Evolutionary conservation across 2,888 invertebrate species (phyloP).

Genomic region (Willowsia nigromaculata): DNA sequence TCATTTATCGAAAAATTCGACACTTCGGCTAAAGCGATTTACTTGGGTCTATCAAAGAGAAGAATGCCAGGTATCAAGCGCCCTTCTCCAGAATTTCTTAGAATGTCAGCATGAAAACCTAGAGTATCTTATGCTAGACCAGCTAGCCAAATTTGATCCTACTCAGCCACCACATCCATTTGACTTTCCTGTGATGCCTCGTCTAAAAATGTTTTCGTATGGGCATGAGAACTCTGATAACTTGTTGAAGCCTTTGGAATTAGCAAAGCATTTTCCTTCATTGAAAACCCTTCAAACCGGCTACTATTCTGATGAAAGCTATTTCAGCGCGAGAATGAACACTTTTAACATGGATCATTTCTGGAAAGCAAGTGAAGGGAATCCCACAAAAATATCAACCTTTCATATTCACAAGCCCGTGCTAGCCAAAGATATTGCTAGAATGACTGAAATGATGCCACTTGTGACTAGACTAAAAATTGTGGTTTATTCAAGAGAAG

Average conservation of each 20-base stretch:
- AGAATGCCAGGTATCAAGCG: slow-evolving; percentile 16
- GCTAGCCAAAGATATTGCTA: slow-evolving; percentile 50
- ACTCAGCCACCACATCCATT: slow-evolving; percentile 19
- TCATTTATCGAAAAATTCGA: slow-evolving; percentile 14
- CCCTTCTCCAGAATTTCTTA: slow-evolving; percentile 38
- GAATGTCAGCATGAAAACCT: slow-evolving; percentile 9
- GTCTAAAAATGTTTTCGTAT: slow-evolving; percentile 43
- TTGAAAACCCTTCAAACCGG: slow-evolving; percentile 53
- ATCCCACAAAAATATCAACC: slow-evolving; percentile 29
- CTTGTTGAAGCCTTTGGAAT: background rate
- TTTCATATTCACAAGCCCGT: slow-evolving; percentile 62
- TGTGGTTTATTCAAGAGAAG: slow-evolving; percentile 53
- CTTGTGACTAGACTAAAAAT: slow-evolving; percentile 46
- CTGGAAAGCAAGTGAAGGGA: background rate
- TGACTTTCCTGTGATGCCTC: slow-evolving; percentile 45
- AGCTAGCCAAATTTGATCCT: slow-evolving; percentile 38
- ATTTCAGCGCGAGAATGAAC: slow-evolving; percentile 56
- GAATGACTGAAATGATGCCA: slow-evolving; percentile 44
- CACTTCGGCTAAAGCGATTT: slow-evolving; percentile 9
- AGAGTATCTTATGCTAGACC: slow-evolving; percentile 52
- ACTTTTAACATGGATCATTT: slow-evolving; percentile 54
- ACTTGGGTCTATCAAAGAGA: slow-evolving; percentile 59
- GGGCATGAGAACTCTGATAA: slow-evolving; percentile 37
- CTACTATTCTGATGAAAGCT: slow-evolving; percentile 57
- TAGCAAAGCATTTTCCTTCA: slow-evolving; percentile 22